Evolutionary conservation across 1,140 invertebrate species (phyloP).

Genomic region (Scaptodrosophila lebanonensis): DNA sequence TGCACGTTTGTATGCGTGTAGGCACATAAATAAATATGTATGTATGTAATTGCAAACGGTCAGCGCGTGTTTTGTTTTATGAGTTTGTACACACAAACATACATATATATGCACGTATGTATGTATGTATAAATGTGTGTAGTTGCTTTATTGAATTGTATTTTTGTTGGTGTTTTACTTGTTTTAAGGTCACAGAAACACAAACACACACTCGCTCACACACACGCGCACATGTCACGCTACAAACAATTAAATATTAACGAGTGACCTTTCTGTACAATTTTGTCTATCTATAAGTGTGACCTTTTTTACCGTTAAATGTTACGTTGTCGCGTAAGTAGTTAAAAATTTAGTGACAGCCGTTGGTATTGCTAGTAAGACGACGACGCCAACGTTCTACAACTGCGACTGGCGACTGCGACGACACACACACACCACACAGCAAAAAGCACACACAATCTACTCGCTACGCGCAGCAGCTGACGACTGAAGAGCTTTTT

Average conservation of each 20-base stretch:
- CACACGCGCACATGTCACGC: slow-evolving; percentile 10
- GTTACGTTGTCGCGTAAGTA: too few relatives aligned
- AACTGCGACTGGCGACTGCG: slow-evolving; percentile 19
- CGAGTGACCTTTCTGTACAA: slow-evolving; percentile 29
- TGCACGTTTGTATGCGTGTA: neutral
- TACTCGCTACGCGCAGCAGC: slow-evolving; percentile 74
- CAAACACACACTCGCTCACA: slow-evolving; percentile 2
- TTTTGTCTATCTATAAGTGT: slow-evolving; percentile 23
- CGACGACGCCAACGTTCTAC: too few relatives aligned
- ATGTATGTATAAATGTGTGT: slow-evolving; percentile 3
- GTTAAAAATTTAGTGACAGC: too few relatives aligned
- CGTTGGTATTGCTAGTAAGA: too few relatives aligned
- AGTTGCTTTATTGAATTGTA: too few relatives aligned
- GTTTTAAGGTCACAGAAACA: slow-evolving; percentile 35
- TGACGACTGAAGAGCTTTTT: slow-evolving; percentile 62
- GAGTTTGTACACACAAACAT: too few relatives aligned
- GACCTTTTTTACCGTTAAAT: slow-evolving; percentile 20
- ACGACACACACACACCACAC: slow-evolving; percentile 16
- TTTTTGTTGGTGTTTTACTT: slow-evolving; percentile 19
- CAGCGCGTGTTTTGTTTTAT: slow-evolving; percentile 33
- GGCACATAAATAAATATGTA: slow-evolving; percentile 5
- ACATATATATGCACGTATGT: slow-evolving; percentile 26
- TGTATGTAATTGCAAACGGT: slow-evolving; percentile 51
- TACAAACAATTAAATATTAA: slow-evolving; percentile 11
- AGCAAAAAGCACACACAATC: slow-evolving; percentile 59